Evolutionary conservation across 2,797 vertebrate species (phyloP).

Genomic region (Coreius guichenoti): DNA sequence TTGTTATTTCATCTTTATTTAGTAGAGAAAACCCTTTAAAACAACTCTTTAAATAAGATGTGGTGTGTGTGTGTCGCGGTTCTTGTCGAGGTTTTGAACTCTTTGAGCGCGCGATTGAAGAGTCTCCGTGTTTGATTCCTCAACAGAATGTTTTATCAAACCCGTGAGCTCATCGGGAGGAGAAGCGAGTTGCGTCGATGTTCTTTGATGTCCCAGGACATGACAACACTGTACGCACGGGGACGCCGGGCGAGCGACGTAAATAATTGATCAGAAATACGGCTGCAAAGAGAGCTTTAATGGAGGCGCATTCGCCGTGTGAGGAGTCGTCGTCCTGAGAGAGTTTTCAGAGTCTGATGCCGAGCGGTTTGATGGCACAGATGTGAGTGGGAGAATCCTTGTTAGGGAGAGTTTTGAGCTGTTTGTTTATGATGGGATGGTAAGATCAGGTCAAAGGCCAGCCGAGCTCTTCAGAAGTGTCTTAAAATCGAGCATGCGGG

Average conservation of each 20-base stretch:
- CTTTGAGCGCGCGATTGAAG: background rate
- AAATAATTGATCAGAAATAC: constrained; percentile 41
- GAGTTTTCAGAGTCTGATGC: background rate
- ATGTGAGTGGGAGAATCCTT: background rate
- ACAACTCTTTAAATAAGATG: background rate
- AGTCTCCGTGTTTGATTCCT: constrained; percentile 6
- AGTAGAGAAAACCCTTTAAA: background rate
- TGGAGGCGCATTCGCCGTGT: background rate
- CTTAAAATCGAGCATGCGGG: background rate
- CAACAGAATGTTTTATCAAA: constrained; percentile 32
- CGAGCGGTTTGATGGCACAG: background rate
- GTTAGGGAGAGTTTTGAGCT: background rate
- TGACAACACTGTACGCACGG: background rate
- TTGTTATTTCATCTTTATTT: background rate
- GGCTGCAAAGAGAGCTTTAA: constrained; percentile 1
- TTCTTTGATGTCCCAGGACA: constrained; percentile 1
- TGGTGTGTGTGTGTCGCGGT: background rate
- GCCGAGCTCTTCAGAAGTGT: background rate
- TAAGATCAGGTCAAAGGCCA: background rate
- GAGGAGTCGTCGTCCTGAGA: background rate
- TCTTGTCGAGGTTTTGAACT: constrained; percentile 5
- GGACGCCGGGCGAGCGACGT: background rate
- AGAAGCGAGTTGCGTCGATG: background rate
- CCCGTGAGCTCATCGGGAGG: constrained; percentile 5
- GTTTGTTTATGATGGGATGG: background rate